Conservation (phyloP, 1,140 invertebrate species). For the Pseudomyrmex flavicornis region DNA sequence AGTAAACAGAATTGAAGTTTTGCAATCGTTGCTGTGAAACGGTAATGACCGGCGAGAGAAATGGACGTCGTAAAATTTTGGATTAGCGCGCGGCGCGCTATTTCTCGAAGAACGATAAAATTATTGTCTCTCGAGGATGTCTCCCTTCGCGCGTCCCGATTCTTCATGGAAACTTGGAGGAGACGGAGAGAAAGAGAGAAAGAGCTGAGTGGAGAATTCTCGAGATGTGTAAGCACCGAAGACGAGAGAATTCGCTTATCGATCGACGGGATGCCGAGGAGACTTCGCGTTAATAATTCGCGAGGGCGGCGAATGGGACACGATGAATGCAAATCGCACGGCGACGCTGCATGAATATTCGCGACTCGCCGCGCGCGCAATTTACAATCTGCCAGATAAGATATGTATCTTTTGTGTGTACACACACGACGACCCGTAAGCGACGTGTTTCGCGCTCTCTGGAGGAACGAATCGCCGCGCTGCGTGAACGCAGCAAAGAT, state of each 20-base stretch:
- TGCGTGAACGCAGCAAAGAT: not conserved
- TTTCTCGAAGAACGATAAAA: not conserved
- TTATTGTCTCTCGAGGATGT: not conserved
- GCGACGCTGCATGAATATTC: slow-evolving; percentile 61
- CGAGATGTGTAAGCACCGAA: not conserved
- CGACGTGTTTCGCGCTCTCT: not conserved
- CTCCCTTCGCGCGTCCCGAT: not conserved
- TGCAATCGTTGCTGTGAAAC: not conserved
- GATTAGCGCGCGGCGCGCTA: not conserved
- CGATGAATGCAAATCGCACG: slow-evolving; percentile 59
- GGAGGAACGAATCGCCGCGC: not conserved
- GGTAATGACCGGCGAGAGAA: not conserved
- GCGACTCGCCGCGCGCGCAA: slow-evolving; percentile 21
- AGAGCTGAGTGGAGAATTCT: slow-evolving; percentile 15
- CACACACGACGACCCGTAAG: not conserved
- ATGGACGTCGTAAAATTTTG: slow-evolving; percentile 11
- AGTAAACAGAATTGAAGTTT: not conserved
- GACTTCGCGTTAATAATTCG: slow-evolving; percentile 53
- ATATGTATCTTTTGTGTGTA: slow-evolving; percentile 48
- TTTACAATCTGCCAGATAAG: slow-evolving; percentile 59
- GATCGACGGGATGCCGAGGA: slow-evolving; percentile 28
- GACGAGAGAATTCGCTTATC: slow-evolving; percentile 41
- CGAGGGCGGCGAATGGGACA: slow-evolving; percentile 22
- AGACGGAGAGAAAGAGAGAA: not conserved
- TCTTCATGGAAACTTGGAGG: not conserved